Base-by-base conservation (phyloP, 2,888 invertebrate species). In the Lacanobia oleracea region DNA sequence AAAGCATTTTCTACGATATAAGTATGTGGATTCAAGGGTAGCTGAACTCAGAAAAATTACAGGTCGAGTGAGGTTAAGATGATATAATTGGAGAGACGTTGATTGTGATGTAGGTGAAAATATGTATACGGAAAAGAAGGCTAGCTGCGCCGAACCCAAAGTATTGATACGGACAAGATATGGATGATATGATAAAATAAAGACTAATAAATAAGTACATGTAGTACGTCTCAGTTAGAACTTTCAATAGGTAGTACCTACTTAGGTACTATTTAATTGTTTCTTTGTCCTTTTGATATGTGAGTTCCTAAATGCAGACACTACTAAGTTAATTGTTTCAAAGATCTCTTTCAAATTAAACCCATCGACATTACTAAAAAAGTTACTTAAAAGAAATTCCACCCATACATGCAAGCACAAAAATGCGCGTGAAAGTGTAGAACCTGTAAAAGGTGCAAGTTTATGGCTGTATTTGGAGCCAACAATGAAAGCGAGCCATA, bases 391-490 rank as follows among this genome's bases (percentile, higher is more conserved):
- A n/a, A 56, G 10, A 27, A 67, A 67, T 75, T 48, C 62, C 40
- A 27, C 9, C 43, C 4, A 60, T 63, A 48, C n/a, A 51, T 51
- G 48, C 27, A 61, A 56, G 43, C n/a, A 68, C 48, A 72, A 60
- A 65, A 71, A 73, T 62, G 50, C 53, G 53, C 33, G 40, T 60
- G 37, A 76, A 69, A 66, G 57, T 48, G 21, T 64, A 60, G 40
- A 59, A 62, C 56, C 21, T 60, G 27, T 53, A 45, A 51, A 48
- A 8, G 37, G 51, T 60, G 21, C 16, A 72, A 69, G n/a, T 74
- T 76, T 74, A 27, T 50, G n/a, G 23, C 67, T 65, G 9, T 68
- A 69, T 65, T 74, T 74, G 64, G 61, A 56, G 5, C 16, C 45
- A 59, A 63, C 66, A 68, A 66, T 56, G 56, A 53, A 65, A 67